A percentile compares a stretch with the other conserved stretches of the same genome.
These are phyloP conservation scores for Hypotaenidia okinawae DNA, from an alignment of 2,797 vertebrate species.

Conservation along the genomic window DNA sequence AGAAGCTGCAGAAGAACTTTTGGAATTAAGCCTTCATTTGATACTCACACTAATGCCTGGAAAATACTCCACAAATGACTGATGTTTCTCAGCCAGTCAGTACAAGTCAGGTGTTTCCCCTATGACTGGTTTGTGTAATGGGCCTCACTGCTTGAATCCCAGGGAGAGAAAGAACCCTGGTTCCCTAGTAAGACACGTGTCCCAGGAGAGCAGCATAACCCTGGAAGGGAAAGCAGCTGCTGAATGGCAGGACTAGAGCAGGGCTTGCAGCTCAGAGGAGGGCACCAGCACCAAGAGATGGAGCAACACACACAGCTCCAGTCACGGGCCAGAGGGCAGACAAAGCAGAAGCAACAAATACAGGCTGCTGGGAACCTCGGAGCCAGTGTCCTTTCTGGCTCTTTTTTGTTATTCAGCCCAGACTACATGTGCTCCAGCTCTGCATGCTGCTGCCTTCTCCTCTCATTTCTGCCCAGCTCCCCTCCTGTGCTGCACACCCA, in stretches of 20 bases:
- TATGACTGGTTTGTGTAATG: neutral
- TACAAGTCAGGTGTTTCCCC: neutral
- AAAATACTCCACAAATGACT: neutral
- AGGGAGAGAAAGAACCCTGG: neutral
- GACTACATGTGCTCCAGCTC: neutral
- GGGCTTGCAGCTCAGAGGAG: neutral
- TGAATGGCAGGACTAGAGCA: neutral
- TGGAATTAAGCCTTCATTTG: neutral
- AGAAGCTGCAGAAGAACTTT: neutral
- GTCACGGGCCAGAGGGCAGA: neutral
- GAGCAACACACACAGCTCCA: neutral
- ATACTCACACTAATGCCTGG: neutral
- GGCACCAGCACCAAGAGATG: neutral
- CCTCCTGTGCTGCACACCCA: neutral
- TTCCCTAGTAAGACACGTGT: neutral
- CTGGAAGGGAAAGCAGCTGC: neutral
- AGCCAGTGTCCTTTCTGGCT: neutral
- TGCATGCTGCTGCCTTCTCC: neutral
- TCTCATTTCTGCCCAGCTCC: neutral
- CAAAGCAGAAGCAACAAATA: neutral
- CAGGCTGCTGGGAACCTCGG: neutral
- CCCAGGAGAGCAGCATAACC: neutral
- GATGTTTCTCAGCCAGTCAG: neutral
- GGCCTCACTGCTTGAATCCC: neutral
- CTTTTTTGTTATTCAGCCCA: neutral